These are phyloP conservation scores for Mythimna pallens DNA, from an alignment of 2,888 invertebrate species.

Conservation along the genomic window DNA sequence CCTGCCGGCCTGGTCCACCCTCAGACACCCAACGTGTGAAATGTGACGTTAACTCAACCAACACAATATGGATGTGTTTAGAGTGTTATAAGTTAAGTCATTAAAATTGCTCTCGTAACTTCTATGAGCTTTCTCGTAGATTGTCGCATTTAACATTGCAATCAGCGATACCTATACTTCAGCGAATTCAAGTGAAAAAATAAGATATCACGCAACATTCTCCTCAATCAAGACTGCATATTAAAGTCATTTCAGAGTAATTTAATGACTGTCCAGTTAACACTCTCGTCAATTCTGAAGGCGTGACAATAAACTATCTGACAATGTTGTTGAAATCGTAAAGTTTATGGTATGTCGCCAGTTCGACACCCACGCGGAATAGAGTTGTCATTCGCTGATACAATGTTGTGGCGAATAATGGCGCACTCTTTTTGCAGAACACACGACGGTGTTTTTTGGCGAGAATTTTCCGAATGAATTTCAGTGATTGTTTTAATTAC, in stretches of 20 bases:
- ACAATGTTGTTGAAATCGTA: slow-evolving; percentile 62
- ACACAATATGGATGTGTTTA: too few relatives aligned
- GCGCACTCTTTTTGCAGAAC: slow-evolving; percentile 6
- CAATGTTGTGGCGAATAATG: slow-evolving; percentile 35
- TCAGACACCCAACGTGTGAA: too few relatives aligned
- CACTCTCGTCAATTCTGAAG: slow-evolving; percentile 44
- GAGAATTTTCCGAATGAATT: too few relatives aligned
- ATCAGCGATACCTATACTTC: background rate
- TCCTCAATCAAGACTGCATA: background rate
- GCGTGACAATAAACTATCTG: slow-evolving; percentile 52
- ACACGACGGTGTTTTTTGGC: too few relatives aligned
- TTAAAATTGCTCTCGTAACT: too few relatives aligned
- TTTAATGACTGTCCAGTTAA: slow-evolving; percentile 31
- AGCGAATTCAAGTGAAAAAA: background rate
- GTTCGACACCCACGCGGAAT: slow-evolving; percentile 61
- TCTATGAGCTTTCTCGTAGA: too few relatives aligned
- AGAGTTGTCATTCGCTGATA: slow-evolving; percentile 50
- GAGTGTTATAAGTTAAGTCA: too few relatives aligned
- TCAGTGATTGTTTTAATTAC: too few relatives aligned
- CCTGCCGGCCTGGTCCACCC: too few relatives aligned
- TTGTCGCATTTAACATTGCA: background rate
- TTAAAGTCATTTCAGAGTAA: slow-evolving; percentile 23
- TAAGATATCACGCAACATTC: background rate
- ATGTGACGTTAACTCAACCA: too few relatives aligned
- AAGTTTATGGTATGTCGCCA: slow-evolving; percentile 58